Evolutionary conservation across 53 echinoderm and acorn worm genomes (phyloP).

Genomic region (Crossaster papposus): DNA sequence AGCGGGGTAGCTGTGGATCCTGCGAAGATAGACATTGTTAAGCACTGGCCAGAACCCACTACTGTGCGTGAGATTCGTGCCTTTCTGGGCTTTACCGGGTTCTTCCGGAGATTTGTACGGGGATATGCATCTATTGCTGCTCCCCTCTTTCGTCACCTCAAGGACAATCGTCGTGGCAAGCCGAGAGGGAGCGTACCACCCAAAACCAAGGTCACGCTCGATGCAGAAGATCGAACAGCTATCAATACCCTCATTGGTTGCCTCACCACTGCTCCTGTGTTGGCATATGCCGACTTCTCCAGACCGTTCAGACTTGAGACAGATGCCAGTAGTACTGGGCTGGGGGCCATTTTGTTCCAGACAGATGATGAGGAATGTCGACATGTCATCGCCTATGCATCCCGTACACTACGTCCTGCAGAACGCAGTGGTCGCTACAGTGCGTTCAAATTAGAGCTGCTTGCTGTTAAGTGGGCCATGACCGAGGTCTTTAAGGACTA

Average conservation of each 20-base stretch:
- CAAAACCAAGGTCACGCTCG: neutral
- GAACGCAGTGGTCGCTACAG: constrained; percentile 44
- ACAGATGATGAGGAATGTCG: neutral
- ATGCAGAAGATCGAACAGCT: too few relatives aligned
- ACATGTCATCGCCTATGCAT: constrained; percentile 48
- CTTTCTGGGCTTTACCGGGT: constrained; percentile 68
- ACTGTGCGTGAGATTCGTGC: constrained; percentile 58
- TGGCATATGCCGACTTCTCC: constrained; percentile 58
- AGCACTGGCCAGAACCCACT: constrained; percentile 61
- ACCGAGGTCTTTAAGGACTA: constrained; percentile 19
- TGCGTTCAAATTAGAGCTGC: constrained; percentile 3
- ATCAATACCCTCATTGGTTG: constrained; percentile 32
- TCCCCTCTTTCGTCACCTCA: constrained; percentile 24
- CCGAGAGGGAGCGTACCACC: too few relatives aligned
- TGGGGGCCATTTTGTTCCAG: constrained; percentile 34
- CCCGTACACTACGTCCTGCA: neutral
- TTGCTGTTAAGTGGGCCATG: constrained; percentile 12
- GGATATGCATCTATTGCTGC: constrained; percentile 65
- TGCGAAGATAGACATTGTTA: constrained; percentile 47
- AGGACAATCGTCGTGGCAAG: neutral
- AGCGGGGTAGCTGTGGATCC: constrained; percentile 61
- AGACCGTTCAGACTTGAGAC: constrained; percentile 25
- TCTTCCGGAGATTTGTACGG: constrained; percentile 61
- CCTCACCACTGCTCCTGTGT: constrained; percentile 46
- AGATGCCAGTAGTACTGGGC: constrained; percentile 20